Conservation (phyloP, 2,888 invertebrate genomes). For the Orchestes rusci region DNA sequence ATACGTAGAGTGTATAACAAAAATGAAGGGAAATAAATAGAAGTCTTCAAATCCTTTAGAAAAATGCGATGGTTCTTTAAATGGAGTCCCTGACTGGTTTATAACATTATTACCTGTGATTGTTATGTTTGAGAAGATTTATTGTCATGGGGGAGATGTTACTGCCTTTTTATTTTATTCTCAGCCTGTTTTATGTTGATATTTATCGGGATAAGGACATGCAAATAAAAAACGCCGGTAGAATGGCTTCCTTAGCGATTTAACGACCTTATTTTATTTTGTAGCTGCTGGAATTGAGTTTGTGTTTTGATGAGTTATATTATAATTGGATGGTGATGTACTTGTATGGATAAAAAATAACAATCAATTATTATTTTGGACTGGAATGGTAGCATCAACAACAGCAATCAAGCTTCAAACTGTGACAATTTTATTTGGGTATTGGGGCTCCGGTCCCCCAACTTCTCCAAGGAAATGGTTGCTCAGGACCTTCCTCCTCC, state of each 20-base stretch:
- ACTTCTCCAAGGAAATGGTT: too few species aligned
- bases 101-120: conserved; percentile 45
- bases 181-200: conserved; percentile 26
- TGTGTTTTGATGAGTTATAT: conserved; percentile 13
- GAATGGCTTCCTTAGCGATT: conserved; percentile 18
- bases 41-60: too few species aligned
- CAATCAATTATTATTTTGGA: too few species aligned
- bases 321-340: conserved; percentile 11
- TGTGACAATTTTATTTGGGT: too few species aligned
- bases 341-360: too few species aligned
- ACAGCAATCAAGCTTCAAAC: too few species aligned
- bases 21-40: too few species aligned
- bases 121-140: conserved; percentile 43
- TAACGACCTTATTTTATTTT: conserved; percentile 22
- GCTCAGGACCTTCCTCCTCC: too few species aligned
- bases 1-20: too few species aligned
- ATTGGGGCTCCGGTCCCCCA: too few species aligned
- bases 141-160: conserved; percentile 32
- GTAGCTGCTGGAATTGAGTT: conserved; percentile 10
- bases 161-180: conserved; percentile 31
- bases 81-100: conserved; percentile 40
- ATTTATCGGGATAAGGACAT: conserved; percentile 27
- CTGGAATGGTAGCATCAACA: too few species aligned
- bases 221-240: conserved; percentile 22
- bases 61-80: conserved; percentile 32